Evolutionary conservation across 2,888 invertebrate genomes (phyloP).

Genomic region (Drosophila algonquin): DNA sequence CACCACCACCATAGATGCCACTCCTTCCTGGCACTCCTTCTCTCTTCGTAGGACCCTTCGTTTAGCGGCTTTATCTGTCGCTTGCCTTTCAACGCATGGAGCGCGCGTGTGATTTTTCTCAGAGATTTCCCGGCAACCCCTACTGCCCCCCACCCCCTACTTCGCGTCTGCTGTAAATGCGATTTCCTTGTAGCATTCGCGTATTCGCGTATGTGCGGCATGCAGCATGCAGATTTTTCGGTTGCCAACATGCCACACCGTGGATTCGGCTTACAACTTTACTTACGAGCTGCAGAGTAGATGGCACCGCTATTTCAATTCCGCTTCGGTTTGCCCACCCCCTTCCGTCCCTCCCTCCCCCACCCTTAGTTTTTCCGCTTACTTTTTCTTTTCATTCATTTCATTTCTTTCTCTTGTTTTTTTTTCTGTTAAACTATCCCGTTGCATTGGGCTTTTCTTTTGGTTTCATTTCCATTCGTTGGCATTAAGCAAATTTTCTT

Average conservation of each 20-base stretch:
- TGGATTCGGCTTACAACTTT: constrained; percentile 36
- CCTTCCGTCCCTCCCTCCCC: background rate
- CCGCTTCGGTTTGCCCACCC: background rate
- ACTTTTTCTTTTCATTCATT: constrained; percentile 4
- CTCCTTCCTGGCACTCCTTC: no score
- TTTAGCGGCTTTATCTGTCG: constrained; percentile 56
- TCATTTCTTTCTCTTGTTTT: constrained; percentile 8
- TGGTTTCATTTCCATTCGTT: constrained; percentile 14
- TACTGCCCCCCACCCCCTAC: background rate
- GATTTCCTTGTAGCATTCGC: constrained; percentile 63
- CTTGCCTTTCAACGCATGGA: constrained; percentile 43
- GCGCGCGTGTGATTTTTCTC: constrained; percentile 44
- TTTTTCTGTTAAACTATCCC: constrained; percentile 32
- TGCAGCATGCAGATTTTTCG: constrained; percentile 36
- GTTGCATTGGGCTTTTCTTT: constrained; percentile 17
- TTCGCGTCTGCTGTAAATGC: constrained; percentile 60
- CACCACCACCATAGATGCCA: background rate
- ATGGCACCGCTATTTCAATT: constrained; percentile 32
- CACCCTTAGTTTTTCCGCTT: constrained; percentile 4
- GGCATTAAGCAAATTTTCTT: constrained; percentile 44
- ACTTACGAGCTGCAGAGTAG: constrained; percentile 11
- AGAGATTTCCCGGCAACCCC: constrained; percentile 14
- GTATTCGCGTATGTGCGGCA: background rate
- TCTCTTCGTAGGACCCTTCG: background rate
- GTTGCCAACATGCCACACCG: constrained; percentile 9